Evolutionary conservation across 35 echinoderm and acorn worm genomes (phyloP), one percentile per base, ranked within the genome.

Genomic region (Lytechinus pictus): DNA sequence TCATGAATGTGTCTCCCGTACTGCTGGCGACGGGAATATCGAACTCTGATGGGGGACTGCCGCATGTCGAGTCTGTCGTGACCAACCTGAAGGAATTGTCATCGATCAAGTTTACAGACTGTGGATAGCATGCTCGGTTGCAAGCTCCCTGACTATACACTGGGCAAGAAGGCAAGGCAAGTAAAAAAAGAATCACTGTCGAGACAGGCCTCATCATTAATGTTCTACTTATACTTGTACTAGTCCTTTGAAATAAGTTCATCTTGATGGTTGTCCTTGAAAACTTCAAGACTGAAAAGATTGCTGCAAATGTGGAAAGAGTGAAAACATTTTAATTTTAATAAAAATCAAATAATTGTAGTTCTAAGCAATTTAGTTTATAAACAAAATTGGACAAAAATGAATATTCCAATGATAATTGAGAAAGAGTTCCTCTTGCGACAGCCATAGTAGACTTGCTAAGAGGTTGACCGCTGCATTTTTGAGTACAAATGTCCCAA

Each of bases 41-140:
- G 55, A 54, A 97, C 6, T 93, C 57, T 10, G 27, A 61, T 28
- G 97, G 94, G 13, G 96, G 98, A 16, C 91, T 93, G 6, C 98
- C 98, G 89, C 98, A 99, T 9, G 98, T 99, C 8, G 98, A 99
- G 94, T 55, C 97, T 8, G 94, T 94, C 10, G 27, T 16, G 12
- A 99, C 86, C 21, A 97, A 95, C 53, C 98, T 96, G 86, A 94
- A 94, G 14, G 91, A n/a, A 21, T 79, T 57, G 19, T 96, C 56
- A 5, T 58, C 14, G 54, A 99, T 95, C 27, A 99, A 87, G 52
- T 99, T 96, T n/a, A 87, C 93, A 55, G 94, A 97, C 19, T 86
- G 93, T 3, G 98, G 98, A 58, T 97, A 99, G 86, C 98, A 99
- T 12, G 98, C 97, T 55, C 94, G 89, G 86, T 95, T 92, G 16